A percentile compares a stretch with the other conserved stretches of the same genome.
phyloP scores from a whole-genome alignment of 1,140 invertebrate genomes.

The Papilio machaon region DNA sequence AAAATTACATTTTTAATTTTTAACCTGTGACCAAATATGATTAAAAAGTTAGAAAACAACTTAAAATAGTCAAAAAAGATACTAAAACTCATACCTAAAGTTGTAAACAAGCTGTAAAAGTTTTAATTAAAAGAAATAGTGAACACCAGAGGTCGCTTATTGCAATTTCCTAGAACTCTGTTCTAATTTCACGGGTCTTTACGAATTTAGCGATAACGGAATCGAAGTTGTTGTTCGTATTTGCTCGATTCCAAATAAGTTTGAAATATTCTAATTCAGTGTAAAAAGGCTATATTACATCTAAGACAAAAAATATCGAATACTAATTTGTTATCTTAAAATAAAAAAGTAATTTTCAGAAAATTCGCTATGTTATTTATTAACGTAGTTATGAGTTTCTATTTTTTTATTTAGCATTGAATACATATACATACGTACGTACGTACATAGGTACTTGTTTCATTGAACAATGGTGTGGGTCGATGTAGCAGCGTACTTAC shows the following conservation, averaged over 20 bases:
- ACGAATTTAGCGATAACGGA: constrained; percentile 10
- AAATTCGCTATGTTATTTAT: not conserved
- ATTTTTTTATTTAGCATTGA: too few species aligned
- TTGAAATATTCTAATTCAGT: not conserved
- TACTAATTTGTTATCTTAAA: not conserved
- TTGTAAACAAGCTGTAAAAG: not conserved
- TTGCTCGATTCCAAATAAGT: not conserved
- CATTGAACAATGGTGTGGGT: not conserved
- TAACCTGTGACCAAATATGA: not conserved
- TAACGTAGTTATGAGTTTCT: not conserved
- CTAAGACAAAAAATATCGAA: not conserved
- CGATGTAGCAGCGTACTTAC: constrained; percentile 47
- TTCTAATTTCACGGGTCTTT: constrained; percentile 19
- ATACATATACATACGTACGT: too few species aligned
- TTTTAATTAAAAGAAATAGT: not conserved
- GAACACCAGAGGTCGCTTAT: not conserved
- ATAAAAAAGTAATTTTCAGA: not conserved
- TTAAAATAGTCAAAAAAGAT: not conserved
- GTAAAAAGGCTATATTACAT: not conserved
- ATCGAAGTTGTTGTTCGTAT: not conserved
- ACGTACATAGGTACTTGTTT: too few species aligned
- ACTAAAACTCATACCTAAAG: not conserved
- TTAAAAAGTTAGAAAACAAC: not conserved
- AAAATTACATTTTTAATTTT: too few species aligned
- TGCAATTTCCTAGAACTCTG: constrained; percentile 16